phyloP scores from a whole-genome alignment of 2,797 vertebrate species.

The Odontamblyopus rebecca region DNA sequence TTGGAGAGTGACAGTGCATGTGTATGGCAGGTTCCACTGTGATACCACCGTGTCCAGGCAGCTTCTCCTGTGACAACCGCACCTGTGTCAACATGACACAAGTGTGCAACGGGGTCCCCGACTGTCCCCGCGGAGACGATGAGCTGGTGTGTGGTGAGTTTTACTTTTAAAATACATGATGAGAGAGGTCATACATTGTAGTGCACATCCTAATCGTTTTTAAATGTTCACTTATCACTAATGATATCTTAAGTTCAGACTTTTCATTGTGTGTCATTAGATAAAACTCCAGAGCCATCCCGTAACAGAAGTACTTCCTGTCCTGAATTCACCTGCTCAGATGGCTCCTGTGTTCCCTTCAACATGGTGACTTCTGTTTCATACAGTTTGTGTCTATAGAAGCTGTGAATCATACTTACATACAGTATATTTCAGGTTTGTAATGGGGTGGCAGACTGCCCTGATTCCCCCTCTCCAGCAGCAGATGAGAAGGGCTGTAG shows the following conservation, averaged over 20 bases:
- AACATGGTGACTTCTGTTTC: conserved; percentile 66
- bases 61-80: conserved; percentile 78
- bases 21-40: conserved; percentile 70
- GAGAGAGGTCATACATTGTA: background rate
- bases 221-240: background rate
- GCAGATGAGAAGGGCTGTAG: conserved; percentile 80
- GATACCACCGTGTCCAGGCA: conserved; percentile 79
- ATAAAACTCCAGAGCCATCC: conserved; percentile 57
- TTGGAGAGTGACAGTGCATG: background rate
- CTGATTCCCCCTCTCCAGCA: conserved; percentile 37
- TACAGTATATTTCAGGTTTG: conserved; percentile 77
- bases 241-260: no score
- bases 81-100: conserved; percentile 77
- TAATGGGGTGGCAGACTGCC: conserved; percentile 80
- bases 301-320: conserved; percentile 72
- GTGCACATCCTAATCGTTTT: background rate
- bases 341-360: conserved; percentile 81
- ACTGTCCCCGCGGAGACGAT: conserved; percentile 83
- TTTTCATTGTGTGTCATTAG: conserved; percentile 34
- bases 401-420: background rate
- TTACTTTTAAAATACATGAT: background rate
- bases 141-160: conserved; percentile 82
- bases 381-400: background rate
- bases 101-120: conserved; percentile 76
- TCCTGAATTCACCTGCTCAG: conserved; percentile 80